These are phyloP conservation scores for Epinephelus cyanopodus DNA, from an alignment of 2,113 vertebrate genomes.

Conservation along the genomic window DNA sequence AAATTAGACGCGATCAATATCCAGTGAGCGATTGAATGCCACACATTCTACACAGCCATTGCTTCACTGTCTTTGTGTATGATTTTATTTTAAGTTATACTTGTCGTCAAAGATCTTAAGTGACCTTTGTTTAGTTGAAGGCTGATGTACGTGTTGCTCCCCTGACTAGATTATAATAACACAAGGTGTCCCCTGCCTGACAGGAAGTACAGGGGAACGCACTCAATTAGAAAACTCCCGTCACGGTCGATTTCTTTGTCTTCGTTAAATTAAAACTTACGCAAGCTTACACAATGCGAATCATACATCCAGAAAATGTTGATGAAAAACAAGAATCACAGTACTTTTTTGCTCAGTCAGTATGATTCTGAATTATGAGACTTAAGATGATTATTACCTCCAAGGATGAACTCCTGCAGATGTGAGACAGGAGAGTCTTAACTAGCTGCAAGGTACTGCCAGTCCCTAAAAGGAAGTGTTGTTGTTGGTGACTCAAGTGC, in stretches of 20 bases:
- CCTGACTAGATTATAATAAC: constrained; percentile 8
- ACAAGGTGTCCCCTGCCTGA: neutral
- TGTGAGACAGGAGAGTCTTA: neutral
- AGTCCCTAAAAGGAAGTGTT: neutral
- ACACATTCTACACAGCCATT: neutral
- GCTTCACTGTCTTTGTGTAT: constrained; percentile 1
- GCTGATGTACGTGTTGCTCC: constrained; percentile 11
- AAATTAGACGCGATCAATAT: neutral
- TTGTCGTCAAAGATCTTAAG: constrained; percentile 26
- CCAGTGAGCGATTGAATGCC: neutral
- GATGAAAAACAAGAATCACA: neutral
- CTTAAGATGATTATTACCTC: constrained; percentile 5
- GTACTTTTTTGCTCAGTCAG: neutral
- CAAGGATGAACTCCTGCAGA: constrained; percentile 8
- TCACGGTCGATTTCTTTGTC: constrained; percentile 18
- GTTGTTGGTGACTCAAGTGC: constrained; percentile 1
- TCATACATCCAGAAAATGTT: neutral
- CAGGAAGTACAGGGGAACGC: constrained; percentile 5
- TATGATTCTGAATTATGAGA: constrained; percentile 16
- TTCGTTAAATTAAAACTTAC: constrained; percentile 23
- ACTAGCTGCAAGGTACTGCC: constrained; percentile 14
- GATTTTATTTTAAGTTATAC: constrained; percentile 13
- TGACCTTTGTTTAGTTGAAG: constrained; percentile 51
- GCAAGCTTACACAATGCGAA: constrained; percentile 34
- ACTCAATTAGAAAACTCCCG: constrained; percentile 6